Evolutionary conservation across 2,888 invertebrate species (phyloP), one percentile per base, ranked within the genome.

Genomic region (Pasiphila rectangulata): DNA sequence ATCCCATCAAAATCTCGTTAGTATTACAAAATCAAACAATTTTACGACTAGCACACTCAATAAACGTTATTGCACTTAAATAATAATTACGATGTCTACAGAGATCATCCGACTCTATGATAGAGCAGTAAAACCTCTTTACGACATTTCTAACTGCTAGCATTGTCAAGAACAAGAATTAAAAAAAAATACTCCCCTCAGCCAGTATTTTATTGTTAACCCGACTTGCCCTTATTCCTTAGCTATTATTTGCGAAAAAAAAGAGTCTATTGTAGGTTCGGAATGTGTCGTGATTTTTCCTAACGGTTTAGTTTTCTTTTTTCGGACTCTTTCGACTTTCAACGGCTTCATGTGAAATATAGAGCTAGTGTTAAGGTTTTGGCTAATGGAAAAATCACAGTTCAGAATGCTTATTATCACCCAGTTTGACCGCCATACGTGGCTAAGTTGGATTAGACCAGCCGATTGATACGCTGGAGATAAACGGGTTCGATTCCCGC

Each of bases 191-290:
- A 41, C 43, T 62, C 67, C 75, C 78, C 67, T 71, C 44, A 15
- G 34, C 20, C 36, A 46, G 48, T 48, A 61, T 59, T 48, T 50
- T 59, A 66, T 66, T 71, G 65, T 69, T 57, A 63, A 62, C 70
- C 57, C 69, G 64, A 70, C 67, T 67, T 29, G 63, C 64, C 64
- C 64, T 67, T 67, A 69, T 77, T 72, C 73, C 70, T 68, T 63
- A 56, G 65, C 60, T 68, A 66, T 72, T 65, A 69, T 65, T 73
- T 57, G 80, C 79, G 59, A 76, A 84, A 82, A 79, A 72, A 69
- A 67, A 9, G 10, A 23, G 17, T 36, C 48, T 37, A 54, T 54
- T 56, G 56, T 61, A 53, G 43, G 43, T 53, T 55, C 45, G 21
- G 65, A 72, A 60, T 63, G 57, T 57, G 49, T 54, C 56, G 61